Base-by-base conservation (phyloP, 2,797 vertebrate genomes). In the Gymnopithys bicolor region DNA sequence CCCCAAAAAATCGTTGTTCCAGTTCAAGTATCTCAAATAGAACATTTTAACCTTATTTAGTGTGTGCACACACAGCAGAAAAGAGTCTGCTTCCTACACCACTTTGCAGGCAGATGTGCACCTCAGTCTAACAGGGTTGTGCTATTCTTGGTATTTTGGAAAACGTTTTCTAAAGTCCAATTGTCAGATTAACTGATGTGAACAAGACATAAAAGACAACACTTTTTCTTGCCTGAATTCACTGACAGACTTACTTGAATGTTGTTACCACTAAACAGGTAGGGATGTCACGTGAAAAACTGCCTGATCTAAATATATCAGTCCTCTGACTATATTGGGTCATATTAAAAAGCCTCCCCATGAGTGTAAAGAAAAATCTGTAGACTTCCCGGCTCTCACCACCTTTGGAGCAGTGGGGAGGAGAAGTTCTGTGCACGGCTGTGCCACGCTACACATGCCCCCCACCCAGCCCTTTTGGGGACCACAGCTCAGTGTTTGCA, bases 301-400 rank as follows among this genome's bases (percentile, higher is more conserved):
- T 76, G 46, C 19, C n/a, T 17, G 35, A 74, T 85, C 80, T 90
- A 92, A 95, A 89, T 89, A 94, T 49, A 62, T 82, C 55, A 82
- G 45, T 71, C 27, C 10, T 83, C 56, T 90, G 24, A 71, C 69
- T 95, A 21, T 80, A 93, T 19, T 80, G 45, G 56, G 48, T 22
- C 27, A n/a, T 79, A 67, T 74, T 63, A 77, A 82, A 93, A 84
- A 86, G 7, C 39, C 14, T 71, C 25, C 8, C 16, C 13, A 11
- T 60, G 24, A 45, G 10, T 18, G 3, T 53, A 24, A 85, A 83
- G 25, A 80, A 66, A 76, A 82, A 51, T 32, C 23, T 0, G 1
- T 7, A 14, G 32, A 18, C 6, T 68, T 74, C 6, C 10, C 45
- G 77, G 73, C 21, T 13, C n/a, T 79, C n/a, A 28, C 4, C 15